phyloP scores from a whole-genome alignment of 2,113 vertebrate species.

The Strigops habroptila region DNA sequence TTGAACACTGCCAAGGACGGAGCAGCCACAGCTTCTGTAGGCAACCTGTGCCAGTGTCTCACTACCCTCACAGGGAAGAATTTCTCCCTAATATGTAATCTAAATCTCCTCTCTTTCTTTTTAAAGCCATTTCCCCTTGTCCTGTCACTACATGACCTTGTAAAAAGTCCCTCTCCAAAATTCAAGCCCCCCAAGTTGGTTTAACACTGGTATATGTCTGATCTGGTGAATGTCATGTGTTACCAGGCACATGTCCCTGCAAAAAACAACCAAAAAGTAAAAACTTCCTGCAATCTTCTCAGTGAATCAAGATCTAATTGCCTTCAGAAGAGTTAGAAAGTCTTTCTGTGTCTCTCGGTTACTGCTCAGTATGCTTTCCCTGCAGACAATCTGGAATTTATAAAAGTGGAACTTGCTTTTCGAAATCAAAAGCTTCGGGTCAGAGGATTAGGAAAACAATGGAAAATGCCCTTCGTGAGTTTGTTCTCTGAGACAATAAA shows the following conservation, averaged over 20 bases:
- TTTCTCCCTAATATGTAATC: not conserved
- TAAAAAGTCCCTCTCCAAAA: not conserved
- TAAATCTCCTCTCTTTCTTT: not conserved
- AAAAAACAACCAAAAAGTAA: not conserved
- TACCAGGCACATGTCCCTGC: not conserved
- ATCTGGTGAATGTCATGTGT: not conserved
- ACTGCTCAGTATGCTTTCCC: not conserved
- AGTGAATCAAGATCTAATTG: not conserved
- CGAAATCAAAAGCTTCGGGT: not conserved
- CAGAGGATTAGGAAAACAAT: not conserved
- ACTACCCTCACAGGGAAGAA: not conserved
- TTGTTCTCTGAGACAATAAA: not conserved
- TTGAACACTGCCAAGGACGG: not conserved
- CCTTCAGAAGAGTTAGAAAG: not conserved
- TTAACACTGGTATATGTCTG: not conserved
- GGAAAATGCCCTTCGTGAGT: not conserved
- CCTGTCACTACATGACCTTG: not conserved
- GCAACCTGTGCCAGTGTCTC: not conserved
- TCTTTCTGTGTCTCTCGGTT: rapidly evolving
- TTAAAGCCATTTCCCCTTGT: not conserved
- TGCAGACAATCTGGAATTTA: not conserved
- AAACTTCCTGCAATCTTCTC: not conserved
- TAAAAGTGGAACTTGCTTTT: not conserved
- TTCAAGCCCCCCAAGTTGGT: not conserved
- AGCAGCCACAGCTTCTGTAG: not conserved